Conservation (phyloP, 2,797 vertebrate genomes). For the Siniperca scherzeri region DNA sequence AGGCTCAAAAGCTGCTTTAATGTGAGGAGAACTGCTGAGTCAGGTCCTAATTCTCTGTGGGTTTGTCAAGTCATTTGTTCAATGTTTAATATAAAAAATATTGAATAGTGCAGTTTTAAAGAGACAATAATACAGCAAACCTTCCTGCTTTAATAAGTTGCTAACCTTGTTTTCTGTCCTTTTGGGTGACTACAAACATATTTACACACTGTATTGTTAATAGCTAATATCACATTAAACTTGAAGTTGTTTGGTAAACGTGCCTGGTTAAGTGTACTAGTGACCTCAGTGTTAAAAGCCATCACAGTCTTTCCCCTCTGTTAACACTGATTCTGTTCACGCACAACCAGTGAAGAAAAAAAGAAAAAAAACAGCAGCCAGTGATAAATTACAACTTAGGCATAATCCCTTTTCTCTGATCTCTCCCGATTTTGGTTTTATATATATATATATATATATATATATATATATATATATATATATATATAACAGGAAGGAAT, state of each 20-base stretch:
- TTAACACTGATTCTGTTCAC: constrained; percentile 62
- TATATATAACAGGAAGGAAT: constrained; percentile 83
- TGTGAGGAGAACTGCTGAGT: neutral
- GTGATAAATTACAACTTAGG: constrained; percentile 88
- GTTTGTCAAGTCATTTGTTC: neutral
- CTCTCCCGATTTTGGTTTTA: constrained; percentile 83
- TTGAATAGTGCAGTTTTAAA: neutral
- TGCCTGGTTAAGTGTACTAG: neutral
- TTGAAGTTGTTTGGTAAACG: neutral
- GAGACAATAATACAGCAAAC: neutral
- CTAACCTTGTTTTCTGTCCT: neutral
- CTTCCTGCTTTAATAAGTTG: neutral
- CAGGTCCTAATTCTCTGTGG: neutral
- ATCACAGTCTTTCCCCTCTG: neutral
- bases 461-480: constrained; percentile 21
- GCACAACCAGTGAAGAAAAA: constrained; percentile 35
- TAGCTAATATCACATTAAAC: neutral
- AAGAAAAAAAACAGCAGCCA: constrained; percentile 46
- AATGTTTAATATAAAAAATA: neutral
- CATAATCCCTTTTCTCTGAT: constrained; percentile 92
- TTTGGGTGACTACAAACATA: neutral
- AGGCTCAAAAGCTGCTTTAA: neutral
- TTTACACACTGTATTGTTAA: neutral
- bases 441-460: too few relatives aligned
- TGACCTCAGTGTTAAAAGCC: constrained; percentile 6